These are phyloP conservation scores for Netelia virgata DNA, from an alignment of 2,888 invertebrate species.

Conservation along the genomic window DNA sequence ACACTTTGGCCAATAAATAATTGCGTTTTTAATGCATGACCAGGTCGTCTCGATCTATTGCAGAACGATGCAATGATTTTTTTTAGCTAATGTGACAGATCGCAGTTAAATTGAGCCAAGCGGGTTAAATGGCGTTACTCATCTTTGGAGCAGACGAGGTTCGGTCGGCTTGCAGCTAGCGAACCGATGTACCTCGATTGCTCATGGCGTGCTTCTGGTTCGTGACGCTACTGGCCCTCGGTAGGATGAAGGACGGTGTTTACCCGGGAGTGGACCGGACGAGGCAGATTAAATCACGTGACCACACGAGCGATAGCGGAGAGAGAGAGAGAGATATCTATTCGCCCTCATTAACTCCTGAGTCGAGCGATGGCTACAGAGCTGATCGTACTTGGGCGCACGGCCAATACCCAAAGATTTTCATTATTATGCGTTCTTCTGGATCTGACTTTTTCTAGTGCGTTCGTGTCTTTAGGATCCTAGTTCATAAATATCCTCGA, in stretches of 20 bases:
- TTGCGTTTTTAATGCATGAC: not conserved
- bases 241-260: conserved; percentile 65
- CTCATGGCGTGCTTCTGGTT: conserved; percentile 56
- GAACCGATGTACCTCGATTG: conserved; percentile 53
- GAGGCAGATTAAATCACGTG: conserved; percentile 68
- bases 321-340: conserved; percentile 61
- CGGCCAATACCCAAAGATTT: conserved; percentile 23
- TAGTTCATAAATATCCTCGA: no score
- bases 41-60: not conserved
- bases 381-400: conserved; percentile 47
- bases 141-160: conserved; percentile 39
- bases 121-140: conserved; percentile 48
- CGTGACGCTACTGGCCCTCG: conserved; percentile 49
- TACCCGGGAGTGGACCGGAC: conserved; percentile 65
- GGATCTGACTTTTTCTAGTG: not conserved
- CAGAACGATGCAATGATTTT: not conserved
- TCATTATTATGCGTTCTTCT: conserved; percentile 22
- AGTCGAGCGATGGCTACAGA: conserved; percentile 57
- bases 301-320: conserved; percentile 64
- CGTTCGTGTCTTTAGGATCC: not conserved
- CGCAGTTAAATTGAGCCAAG: conserved; percentile 12
- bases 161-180: conserved; percentile 27
- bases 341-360: conserved; percentile 66
- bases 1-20: not conserved
- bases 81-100: not conserved